These are phyloP conservation scores for Anagyrus pseudococci DNA, from an alignment of 2,888 invertebrate species.

Conservation along the genomic window DNA sequence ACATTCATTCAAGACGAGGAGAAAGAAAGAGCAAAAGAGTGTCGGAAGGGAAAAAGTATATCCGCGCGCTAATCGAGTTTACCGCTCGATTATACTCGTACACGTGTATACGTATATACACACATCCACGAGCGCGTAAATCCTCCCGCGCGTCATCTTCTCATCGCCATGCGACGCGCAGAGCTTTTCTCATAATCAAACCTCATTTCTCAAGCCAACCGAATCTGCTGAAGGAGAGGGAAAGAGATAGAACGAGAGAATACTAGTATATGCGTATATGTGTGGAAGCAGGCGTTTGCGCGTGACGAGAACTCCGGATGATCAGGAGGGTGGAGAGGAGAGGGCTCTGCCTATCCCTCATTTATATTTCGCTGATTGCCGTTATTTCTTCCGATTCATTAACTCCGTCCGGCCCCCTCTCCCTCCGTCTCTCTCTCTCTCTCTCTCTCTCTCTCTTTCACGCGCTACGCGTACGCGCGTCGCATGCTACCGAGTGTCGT, in stretches of 20 bases:
- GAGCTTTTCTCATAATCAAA: constrained; percentile 53
- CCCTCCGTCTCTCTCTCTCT: too few relatives aligned
- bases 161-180: constrained; percentile 33
- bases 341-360: constrained; percentile 55
- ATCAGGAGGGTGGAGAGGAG: too few relatives aligned
- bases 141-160: constrained; percentile 3
- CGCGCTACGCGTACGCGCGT: too few relatives aligned
- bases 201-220: constrained; percentile 49
- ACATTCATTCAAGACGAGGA: neutral
- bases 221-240: neutral
- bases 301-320: constrained; percentile 54
- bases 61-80: constrained; percentile 27
- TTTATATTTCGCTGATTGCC: constrained; percentile 61
- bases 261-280: neutral
- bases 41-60: neutral
- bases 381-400: constrained; percentile 53
- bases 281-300: constrained; percentile 44
- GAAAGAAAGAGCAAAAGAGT: too few relatives aligned
- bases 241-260: neutral
- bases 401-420: constrained; percentile 1
- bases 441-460: too few relatives aligned
- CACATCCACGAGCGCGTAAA: constrained; percentile 2
- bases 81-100: constrained; percentile 4
- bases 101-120: constrained; percentile 20
- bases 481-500: constrained; percentile 6